Percentiles rank a stretch among this genome's conserved stretches.
Conservation (phyloP, 1,140 invertebrate species). For the Acromyrmex charruanus region DNA sequence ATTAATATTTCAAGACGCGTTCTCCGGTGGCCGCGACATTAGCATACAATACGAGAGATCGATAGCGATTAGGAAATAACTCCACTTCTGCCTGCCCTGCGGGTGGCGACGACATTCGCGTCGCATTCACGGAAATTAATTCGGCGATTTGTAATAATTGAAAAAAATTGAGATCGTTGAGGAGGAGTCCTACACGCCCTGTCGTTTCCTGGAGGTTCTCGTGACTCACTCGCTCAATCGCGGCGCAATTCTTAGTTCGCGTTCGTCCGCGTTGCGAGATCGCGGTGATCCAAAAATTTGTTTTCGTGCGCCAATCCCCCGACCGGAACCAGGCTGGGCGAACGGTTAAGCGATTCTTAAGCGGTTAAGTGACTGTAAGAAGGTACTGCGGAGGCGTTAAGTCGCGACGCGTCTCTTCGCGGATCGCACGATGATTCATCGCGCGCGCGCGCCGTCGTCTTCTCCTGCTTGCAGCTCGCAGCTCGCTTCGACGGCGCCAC, state of each 20-base stretch:
- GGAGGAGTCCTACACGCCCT: neutral
- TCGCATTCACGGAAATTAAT: constrained; percentile 21
- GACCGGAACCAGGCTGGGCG: constrained; percentile 25
- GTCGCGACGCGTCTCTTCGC: constrained; percentile 47
- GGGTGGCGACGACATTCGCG: neutral
- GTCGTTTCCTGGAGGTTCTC: constrained; percentile 32
- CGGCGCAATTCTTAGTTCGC: constrained; percentile 23
- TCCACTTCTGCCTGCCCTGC: neutral
- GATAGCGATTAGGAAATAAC: constrained; percentile 7
- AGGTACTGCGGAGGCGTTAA: constrained; percentile 51
- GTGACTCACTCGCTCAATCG: constrained; percentile 33
- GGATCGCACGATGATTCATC: constrained; percentile 48
- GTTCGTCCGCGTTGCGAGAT: neutral
- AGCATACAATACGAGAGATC: constrained; percentile 30
- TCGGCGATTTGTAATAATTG: constrained; percentile 47
- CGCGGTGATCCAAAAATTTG: constrained; percentile 50
- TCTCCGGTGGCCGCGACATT: constrained; percentile 10
- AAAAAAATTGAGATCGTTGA: constrained; percentile 50
- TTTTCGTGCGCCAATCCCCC: constrained; percentile 48
- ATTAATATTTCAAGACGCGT: neutral
- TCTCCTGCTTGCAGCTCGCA: neutral
- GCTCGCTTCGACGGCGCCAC: constrained; percentile 38
- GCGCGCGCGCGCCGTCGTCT: constrained; percentile 11
- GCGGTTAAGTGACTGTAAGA: constrained; percentile 53
- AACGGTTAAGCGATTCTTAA: constrained; percentile 41